A percentile compares a stretch with the other conserved stretches of the same genome.
Evolutionary conservation across 2,797 vertebrate genomes (phyloP).

Genomic region (Etheostoma nigrum): DNA sequence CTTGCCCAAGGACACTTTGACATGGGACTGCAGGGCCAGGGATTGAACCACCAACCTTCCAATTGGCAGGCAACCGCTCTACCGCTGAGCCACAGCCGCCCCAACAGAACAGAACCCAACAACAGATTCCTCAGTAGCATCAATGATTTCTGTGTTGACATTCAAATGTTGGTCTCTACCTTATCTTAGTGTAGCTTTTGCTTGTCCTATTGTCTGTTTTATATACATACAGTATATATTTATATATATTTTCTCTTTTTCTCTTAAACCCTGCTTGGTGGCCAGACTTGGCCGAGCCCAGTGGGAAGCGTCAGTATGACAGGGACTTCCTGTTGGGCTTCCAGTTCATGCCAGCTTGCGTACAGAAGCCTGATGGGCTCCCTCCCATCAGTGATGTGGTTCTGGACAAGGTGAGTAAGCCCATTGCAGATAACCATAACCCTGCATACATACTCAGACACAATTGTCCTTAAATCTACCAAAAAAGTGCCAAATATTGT

Average conservation of each 20-base stretch:
- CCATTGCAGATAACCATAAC: neutral
- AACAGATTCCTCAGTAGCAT: neutral
- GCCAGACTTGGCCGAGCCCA: constrained; percentile 88
- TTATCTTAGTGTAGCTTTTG: neutral
- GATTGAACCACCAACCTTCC: no score
- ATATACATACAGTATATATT: no score
- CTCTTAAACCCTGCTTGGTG: constrained; percentile 12
- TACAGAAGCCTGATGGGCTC: constrained; percentile 97
- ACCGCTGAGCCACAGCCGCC: no score
- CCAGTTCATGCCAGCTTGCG: constrained; percentile 95
- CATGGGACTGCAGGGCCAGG: no score
- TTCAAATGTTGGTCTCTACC: neutral
- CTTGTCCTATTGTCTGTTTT: neutral
- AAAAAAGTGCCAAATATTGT: neutral
- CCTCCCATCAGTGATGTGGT: constrained; percentile 98
- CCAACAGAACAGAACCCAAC: no score
- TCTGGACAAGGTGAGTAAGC: constrained; percentile 91
- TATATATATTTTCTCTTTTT: neutral
- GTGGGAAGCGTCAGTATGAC: constrained; percentile 94
- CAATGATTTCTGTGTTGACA: neutral
- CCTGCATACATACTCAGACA: neutral
- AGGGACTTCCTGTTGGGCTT: constrained; percentile 95
- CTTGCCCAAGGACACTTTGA: no score
- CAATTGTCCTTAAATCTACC: neutral
- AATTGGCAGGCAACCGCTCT: no score